Percentiles rank a stretch among this genome's conserved stretches.
Evolutionary conservation across 1,140 invertebrate genomes (phyloP).

Genomic region (Brachionus asplanchnoidis): DNA sequence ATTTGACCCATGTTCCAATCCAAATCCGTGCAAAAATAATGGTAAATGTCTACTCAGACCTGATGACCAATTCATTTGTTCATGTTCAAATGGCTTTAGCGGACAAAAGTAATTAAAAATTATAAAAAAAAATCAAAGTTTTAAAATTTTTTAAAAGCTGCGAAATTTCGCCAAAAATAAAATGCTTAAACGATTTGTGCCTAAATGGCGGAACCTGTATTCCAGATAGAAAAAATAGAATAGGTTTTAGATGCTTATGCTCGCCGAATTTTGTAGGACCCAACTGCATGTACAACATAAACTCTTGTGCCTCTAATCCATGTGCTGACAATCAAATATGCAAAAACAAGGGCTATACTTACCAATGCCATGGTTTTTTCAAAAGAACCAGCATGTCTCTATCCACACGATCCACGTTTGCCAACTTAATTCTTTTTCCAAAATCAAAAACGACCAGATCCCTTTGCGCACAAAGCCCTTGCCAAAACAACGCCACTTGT

Average conservation of each 20-base stretch:
- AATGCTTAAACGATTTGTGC: slow-evolving; percentile 62
- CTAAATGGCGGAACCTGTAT: slow-evolving; percentile 91
- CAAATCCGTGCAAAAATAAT: slow-evolving; percentile 22
- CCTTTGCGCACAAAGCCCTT: background rate
- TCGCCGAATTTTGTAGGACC: slow-evolving; percentile 79
- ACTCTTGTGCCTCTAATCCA: slow-evolving; percentile 44
- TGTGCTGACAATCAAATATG: slow-evolving; percentile 34
- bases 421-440: background rate
- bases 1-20: slow-evolving; percentile 76
- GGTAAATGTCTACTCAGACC: background rate
- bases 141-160: background rate
- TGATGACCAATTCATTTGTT: background rate
- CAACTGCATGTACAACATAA: slow-evolving; percentile 65
- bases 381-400: too few species aligned
- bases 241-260: slow-evolving; percentile 74
- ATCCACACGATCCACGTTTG: background rate
- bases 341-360: background rate
- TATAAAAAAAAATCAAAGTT: background rate
- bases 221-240: slow-evolving; percentile 56
- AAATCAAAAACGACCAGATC: background rate
- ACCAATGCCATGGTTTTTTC: background rate
- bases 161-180: background rate
- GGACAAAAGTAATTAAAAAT: background rate
- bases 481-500: slow-evolving; percentile 29
- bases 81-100: background rate